Evolutionary conservation across 2,113 vertebrate genomes (phyloP), one percentile per base, ranked within the genome.

Genomic region (Megalops atlanticus): DNA sequence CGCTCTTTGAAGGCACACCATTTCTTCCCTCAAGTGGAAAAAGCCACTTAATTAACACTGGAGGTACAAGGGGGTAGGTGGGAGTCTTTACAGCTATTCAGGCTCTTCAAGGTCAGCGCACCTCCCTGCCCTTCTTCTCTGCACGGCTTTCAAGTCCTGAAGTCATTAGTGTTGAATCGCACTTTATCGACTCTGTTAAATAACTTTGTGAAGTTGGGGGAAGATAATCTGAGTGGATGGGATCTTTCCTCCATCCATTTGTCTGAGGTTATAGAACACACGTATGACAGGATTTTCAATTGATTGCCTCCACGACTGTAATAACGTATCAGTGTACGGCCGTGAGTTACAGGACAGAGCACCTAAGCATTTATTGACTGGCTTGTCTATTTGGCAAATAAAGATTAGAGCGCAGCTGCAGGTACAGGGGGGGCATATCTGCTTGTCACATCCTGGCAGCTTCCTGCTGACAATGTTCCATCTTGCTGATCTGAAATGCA

Each of bases 301-400:
- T 79, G 85, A 83, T 75, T 64, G 58, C 43, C 10, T 73, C 73
- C 76, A 8, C 68, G 74, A 73, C 84, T 69, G 78, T 77, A 75
- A 82, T 82, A 89, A 86, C 49, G 81, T 49, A 89, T 86, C 70
- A 12, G 74, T 77, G 73, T n/a, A 14, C 5, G 3, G 77, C 82
- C 77, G 41, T 82, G 81, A 85, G 80, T 85, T 80, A 86, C 82
- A 54, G 71, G 86, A 0, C 82, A 84, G 36, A 77, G 58, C 24
- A 64, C 71, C 76, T 83, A 80, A 85, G 78, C 82, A 76, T 75
- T 74, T 83, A 91, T 89, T 49, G 86, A 89, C 88, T 78, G 45
- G 74, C 41, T 78, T 85, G 85, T 86, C 86, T 88, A 47, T 58
- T 77, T 75, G 58, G 83, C 81, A 77, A 71, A 54, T 11, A 10